Base-by-base conservation (phyloP, 2,888 invertebrate species). In the Stenchaetothrips biformis region DNA sequence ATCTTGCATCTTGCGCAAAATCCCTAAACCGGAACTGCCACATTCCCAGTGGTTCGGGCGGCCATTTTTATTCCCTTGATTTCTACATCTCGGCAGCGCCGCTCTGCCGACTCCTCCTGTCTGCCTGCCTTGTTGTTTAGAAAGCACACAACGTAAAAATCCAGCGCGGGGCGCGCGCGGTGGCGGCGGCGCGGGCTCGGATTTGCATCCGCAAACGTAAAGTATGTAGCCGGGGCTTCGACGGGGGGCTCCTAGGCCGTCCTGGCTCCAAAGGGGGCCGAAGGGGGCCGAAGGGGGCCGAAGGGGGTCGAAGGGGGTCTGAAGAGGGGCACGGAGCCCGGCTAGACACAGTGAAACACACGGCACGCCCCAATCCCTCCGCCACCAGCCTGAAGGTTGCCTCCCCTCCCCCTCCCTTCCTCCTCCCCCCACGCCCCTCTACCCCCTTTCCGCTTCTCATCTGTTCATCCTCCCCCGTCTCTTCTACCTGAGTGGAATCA, bases 401-500 rank as follows among this genome's bases (percentile, higher is more conserved):
- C 21, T 67, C 7, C 21, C 25, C 67, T 25, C 25, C 67, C 67
- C 67, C 67, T 21, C 67, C 25, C 67, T n/a, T n/a, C n/a, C n/a
- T n/a, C 67, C 67, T 25, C 18, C 18, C 18, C 25, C 67, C 25
- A n/a, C n/a, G n/a, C n/a, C n/a, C n/a, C n/a, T n/a, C n/a, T n/a
- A n/a, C 18, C 18, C 18, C 25, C 67, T 21, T 74, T 74, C 67
- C 67, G 67, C 67, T 25, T 74, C 67, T 74, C 67, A 74, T 74
- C 67, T 74, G 67, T 74, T 74, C 67, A 74, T 74, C 67, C 67
- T 74, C 67, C 67, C 67, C 25, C 67, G 67, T 74, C 67, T 74
- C 25, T 74, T 74, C 67, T 74, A 74, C 67, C 67, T 74, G 67
- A 74, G 67, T 74, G 67, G 67, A 74, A 74, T 74, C 67, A 74